Percentiles rank a stretch among this genome's conserved stretches.
Conservation (phyloP, 2,797 vertebrate genomes). For the Acrocephalus scirpaceus region DNA sequence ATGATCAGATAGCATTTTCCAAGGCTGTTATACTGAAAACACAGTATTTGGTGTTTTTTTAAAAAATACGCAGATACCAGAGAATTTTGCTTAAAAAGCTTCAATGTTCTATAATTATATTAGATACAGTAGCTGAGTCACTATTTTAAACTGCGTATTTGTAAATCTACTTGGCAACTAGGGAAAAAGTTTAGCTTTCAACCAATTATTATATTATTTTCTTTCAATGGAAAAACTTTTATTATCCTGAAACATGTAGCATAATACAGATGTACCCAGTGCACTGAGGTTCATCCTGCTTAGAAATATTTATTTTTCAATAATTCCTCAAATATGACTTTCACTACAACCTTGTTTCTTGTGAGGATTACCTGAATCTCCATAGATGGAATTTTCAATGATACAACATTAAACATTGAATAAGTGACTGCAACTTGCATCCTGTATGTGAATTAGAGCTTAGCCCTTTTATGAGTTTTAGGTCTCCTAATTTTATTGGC, state of each 20-base stretch:
- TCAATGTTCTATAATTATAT: background rate
- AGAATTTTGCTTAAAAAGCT: background rate
- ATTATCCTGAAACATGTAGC: background rate
- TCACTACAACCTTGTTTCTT: constrained; percentile 22
- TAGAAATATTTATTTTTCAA: constrained; percentile 4
- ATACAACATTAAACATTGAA: background rate
- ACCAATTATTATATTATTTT: constrained; percentile 31
- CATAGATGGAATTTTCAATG: background rate
- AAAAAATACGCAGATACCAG: background rate
- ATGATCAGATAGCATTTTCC: background rate
- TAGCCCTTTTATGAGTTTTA: background rate
- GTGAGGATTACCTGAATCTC: constrained; percentile 30
- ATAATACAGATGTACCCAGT: background rate
- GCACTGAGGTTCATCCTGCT: background rate
- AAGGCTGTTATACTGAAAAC: background rate
- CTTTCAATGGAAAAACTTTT: constrained; percentile 20
- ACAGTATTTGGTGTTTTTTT: background rate
- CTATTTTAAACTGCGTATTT: background rate
- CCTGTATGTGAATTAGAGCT: constrained; percentile 9
- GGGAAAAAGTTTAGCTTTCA: background rate
- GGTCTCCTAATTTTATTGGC: background rate
- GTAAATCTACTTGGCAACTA: constrained; percentile 10
- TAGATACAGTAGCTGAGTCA: background rate
- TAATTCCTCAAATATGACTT: background rate
- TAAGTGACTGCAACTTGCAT: background rate